Evolutionary conservation across 53 echinoderm and acorn worm genomes (phyloP).

Genomic region (Patiria pectinifera): DNA sequence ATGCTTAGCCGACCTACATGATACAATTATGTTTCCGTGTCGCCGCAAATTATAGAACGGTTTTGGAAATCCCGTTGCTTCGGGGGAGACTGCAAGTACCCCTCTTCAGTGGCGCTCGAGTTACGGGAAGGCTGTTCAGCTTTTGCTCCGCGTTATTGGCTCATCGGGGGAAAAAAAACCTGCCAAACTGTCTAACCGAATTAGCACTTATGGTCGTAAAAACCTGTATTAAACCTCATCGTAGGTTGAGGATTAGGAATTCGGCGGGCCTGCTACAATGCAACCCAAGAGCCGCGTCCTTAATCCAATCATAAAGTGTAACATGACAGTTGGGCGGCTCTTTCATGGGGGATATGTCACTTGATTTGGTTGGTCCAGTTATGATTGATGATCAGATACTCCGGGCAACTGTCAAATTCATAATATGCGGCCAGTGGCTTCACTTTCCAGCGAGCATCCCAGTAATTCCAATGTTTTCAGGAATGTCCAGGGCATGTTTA

Average conservation of each 20-base stretch:
- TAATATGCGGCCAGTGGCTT: neutral
- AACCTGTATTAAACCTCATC: slow-evolving; percentile 14
- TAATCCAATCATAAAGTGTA: slow-evolving; percentile 58
- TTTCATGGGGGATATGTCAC: slow-evolving; percentile 35
- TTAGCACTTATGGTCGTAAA: slow-evolving; percentile 41
- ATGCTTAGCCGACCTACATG: neutral
- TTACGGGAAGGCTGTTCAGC: neutral
- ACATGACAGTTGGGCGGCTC: slow-evolving; percentile 42
- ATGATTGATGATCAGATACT: slow-evolving; percentile 20
- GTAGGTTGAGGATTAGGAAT: neutral
- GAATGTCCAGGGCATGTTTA: neutral
- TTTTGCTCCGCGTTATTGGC: neutral
- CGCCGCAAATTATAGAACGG: neutral
- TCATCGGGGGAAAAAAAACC: slow-evolving; percentile 6
- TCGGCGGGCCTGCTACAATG: slow-evolving; percentile 15
- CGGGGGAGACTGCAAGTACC: neutral
- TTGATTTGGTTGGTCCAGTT: neutral
- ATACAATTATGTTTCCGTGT: slow-evolving; percentile 12
- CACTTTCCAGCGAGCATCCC: neutral
- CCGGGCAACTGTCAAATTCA: slow-evolving; percentile 11
- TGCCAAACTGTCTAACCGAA: slow-evolving; percentile 26
- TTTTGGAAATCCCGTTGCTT: neutral
- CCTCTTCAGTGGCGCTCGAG: slow-evolving; percentile 1
- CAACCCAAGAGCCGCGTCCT: slow-evolving; percentile 19
- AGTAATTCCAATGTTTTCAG: neutral